Evolutionary conservation across 2,888 invertebrate genomes (phyloP).

Genomic region (Oxystoma pomonae): DNA sequence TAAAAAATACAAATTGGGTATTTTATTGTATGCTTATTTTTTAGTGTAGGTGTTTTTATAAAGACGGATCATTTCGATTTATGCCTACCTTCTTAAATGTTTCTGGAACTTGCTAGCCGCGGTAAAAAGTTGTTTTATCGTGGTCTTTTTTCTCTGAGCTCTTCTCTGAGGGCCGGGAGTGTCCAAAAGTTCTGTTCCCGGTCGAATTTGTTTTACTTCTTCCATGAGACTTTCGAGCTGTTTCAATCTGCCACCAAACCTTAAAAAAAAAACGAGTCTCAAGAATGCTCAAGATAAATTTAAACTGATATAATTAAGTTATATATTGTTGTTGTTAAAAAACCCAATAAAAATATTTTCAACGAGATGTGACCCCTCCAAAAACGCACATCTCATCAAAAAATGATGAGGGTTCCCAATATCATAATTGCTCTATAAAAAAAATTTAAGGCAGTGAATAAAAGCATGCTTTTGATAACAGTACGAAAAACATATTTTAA

Average conservation of each 20-base stretch:
- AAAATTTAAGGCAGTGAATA: too few relatives aligned
- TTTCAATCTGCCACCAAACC: slow-evolving; percentile 65
- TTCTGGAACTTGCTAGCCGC: slow-evolving; percentile 97
- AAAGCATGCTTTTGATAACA: too few relatives aligned
- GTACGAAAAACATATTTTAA: not conserved
- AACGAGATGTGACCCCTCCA: too few relatives aligned
- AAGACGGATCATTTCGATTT: not conserved
- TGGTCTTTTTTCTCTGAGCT: slow-evolving; percentile 79
- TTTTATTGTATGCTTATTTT: too few relatives aligned
- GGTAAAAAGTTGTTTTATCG: slow-evolving; percentile 91
- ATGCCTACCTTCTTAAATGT: slow-evolving; percentile 68
- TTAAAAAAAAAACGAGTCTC: slow-evolving; percentile 24
- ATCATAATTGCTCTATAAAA: too few relatives aligned
- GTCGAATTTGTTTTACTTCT: slow-evolving; percentile 60
- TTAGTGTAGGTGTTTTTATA: not conserved
- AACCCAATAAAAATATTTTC: too few relatives aligned
- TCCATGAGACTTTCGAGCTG: slow-evolving; percentile 72
- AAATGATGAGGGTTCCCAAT: too few relatives aligned
- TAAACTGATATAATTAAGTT: too few relatives aligned
- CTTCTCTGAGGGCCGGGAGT: slow-evolving; percentile 58
- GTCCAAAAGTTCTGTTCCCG: slow-evolving; percentile 62
- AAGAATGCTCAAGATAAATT: too few relatives aligned
- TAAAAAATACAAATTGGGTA: not conserved
- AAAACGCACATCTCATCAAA: too few relatives aligned
- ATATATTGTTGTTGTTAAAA: too few relatives aligned